These are phyloP conservation scores for Misgurnus anguillicaudatus DNA, from an alignment of 2,113 vertebrate species.

Conservation along the genomic window DNA sequence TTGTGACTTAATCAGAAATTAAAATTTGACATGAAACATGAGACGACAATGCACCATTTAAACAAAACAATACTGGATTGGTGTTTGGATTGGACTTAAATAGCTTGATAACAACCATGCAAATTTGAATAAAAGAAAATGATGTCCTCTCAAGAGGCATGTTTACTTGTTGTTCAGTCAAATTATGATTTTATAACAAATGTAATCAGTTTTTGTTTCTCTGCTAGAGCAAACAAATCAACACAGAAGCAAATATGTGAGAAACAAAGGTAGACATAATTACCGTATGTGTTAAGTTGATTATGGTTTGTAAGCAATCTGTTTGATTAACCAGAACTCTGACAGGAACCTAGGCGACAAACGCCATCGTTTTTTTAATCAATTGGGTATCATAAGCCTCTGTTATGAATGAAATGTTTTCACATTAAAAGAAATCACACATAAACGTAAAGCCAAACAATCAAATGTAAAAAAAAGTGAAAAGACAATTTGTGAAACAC, in stretches of 20 bases:
- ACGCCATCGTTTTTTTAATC: background rate
- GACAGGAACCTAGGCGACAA: background rate
- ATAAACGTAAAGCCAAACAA: too few relatives aligned
- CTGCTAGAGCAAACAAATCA: background rate
- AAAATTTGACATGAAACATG: too few relatives aligned
- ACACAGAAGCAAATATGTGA: background rate
- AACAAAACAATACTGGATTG: too few relatives aligned
- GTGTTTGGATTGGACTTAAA: background rate
- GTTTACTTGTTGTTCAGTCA: background rate
- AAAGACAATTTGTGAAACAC: too few relatives aligned
- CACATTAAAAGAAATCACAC: too few relatives aligned
- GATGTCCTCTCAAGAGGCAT: background rate
- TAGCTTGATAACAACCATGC: background rate
- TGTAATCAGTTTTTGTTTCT: background rate
- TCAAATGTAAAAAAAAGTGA: too few relatives aligned
- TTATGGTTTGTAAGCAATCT: slow-evolving; percentile 23
- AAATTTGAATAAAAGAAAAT: background rate
- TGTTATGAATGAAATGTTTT: background rate
- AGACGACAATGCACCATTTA: too few relatives aligned
- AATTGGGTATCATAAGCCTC: background rate
- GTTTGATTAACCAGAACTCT: slow-evolving; percentile 15
- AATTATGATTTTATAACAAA: background rate
- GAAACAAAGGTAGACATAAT: slow-evolving; percentile 1
- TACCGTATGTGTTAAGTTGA: slow-evolving; percentile 18
- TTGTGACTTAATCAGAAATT: too few relatives aligned